Conservation (phyloP, 2,797 vertebrate species). For the Valencia hispanica region DNA sequence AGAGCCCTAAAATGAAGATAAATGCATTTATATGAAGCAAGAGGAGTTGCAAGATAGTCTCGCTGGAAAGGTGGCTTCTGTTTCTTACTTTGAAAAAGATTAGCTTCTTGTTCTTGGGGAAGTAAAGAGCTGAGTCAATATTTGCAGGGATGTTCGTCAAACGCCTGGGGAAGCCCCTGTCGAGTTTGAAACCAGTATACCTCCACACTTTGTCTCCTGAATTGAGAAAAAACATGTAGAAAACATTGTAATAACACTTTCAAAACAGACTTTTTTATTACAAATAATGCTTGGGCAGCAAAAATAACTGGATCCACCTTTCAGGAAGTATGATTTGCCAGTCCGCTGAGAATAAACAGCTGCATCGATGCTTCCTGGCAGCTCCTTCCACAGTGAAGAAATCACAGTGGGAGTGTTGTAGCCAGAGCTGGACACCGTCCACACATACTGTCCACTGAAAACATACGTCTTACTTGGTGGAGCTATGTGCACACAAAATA, state of each 20-base stretch:
- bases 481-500: constrained; percentile 64
- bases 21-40: neutral
- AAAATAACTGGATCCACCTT: constrained; percentile 71
- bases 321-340: constrained; percentile 85
- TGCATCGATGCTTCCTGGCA: constrained; percentile 82
- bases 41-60: neutral
- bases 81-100: constrained; percentile 85
- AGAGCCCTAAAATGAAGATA: constrained; percentile 73
- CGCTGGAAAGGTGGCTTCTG: neutral
- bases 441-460: constrained; percentile 85
- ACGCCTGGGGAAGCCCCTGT: constrained; percentile 81
- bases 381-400: constrained; percentile 83
- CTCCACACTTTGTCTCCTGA: constrained; percentile 84
- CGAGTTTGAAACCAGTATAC: constrained; percentile 82
- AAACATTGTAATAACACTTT: neutral
- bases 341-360: constrained; percentile 86
- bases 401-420: constrained; percentile 72
- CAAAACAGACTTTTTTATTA: neutral
- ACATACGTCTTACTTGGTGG: constrained; percentile 81
- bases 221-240: neutral
- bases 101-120: constrained; percentile 77
- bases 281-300: neutral
- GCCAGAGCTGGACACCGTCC: constrained; percentile 82
- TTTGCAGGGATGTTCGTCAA: constrained; percentile 78
- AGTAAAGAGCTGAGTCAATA: constrained; percentile 84